Evolutionary conservation across 2,888 invertebrate species (phyloP), one percentile per base, ranked within the genome.

Genomic region (Rhorus exstirpatorius): DNA sequence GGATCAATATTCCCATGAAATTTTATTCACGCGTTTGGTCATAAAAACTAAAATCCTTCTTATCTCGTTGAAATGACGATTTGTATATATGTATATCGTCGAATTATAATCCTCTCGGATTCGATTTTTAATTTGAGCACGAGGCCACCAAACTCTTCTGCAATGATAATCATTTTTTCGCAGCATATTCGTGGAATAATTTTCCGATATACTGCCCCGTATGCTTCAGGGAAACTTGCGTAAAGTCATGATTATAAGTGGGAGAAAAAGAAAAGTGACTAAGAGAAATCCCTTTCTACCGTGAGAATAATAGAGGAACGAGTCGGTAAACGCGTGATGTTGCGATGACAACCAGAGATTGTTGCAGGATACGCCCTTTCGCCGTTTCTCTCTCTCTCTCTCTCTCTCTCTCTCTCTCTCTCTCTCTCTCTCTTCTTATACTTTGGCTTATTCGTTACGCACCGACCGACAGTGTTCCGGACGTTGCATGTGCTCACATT

Each of bases 401-500:
- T 31, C 31, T 31, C 31, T 31, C 31, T 31, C 31, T 2, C 26
- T 41, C 19, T 46, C 51, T 70, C 61, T 49, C 46, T 38, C 41
- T 21, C 44, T 38, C n/a, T n/a, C n/a, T n/a, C n/a, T 53, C n/a
- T 63, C 14, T 21, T 38, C 10, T 3, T 75, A 26, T 60, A n/a
- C n/a, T n/a, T n/a, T n/a, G 71, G 70, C 82, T 82, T 60, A 79
- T 82, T 82, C 75, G 79, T 82, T 79, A 75, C 82, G 82, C 82
- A 82, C 82, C 75, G 75, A 55, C 65, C 79, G 65, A 58, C 60
- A 41, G 74, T 82, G 82, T 82, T 82, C 82, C 82, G 82, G 79
- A 19, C 65, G 75, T 76, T 79, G 82, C 79, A 82, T 79, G 82
- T 79, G 82, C 79, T 82, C 74, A 82, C 79, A 82, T 82, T 82